A percentile compares a stretch with the other conserved stretches of the same genome.
phyloP scores from a whole-genome alignment of 2,888 invertebrate genomes.

The Steinernema scapterisci region DNA sequence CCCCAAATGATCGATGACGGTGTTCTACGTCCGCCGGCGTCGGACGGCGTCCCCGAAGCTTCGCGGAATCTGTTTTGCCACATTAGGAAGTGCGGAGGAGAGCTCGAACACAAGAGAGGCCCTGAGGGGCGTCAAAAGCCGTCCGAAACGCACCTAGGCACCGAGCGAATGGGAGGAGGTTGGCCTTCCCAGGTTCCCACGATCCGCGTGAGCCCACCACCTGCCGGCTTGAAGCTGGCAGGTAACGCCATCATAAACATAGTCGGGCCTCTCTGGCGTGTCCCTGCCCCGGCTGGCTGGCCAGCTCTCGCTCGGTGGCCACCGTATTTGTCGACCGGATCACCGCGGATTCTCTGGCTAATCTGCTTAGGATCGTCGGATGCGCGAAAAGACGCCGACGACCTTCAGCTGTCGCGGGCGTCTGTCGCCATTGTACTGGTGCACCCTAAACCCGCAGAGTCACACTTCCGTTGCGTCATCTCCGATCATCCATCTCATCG shows the following conservation, averaged over 20 bases:
- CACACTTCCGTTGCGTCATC: conserved; percentile 31
- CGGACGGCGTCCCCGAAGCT: conserved; percentile 7
- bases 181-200: conserved; percentile 1
- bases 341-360: conserved; percentile 9
- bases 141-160: neutral
- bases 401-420: conserved; percentile 21
- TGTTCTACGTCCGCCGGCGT: neutral
- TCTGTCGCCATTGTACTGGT: conserved; percentile 11
- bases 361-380: conserved; percentile 20
- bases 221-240: neutral
- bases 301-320: neutral
- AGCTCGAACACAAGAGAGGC: neutral
- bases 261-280: neutral
- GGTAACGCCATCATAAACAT: neutral
- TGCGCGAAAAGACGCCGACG: conserved; percentile 30
- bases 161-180: too few relatives aligned
- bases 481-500: neutral
- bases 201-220: neutral
- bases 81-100: neutral
- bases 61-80: conserved; percentile 17
- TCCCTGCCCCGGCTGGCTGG: too few relatives aligned
- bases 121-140: neutral
- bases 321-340: conserved; percentile 32
- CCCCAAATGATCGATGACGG: conserved; percentile 28
- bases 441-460: neutral